Evolutionary conservation across 2,888 invertebrate species (phyloP).

Genomic region (Protula sp.): DNA sequence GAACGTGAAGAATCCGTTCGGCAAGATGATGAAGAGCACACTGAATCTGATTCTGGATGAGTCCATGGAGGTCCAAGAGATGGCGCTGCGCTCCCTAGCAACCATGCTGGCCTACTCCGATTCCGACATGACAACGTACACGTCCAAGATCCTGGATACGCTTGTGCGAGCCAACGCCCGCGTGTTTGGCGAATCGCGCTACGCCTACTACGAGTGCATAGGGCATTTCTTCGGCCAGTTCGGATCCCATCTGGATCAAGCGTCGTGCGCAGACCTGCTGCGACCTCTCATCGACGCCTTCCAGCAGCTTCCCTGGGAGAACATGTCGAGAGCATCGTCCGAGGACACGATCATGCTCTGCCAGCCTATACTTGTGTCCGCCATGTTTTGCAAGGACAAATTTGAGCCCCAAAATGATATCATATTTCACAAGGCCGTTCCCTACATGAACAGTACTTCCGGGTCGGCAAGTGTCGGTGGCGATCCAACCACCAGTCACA

Average conservation of each 20-base stretch:
- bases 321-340: neutral
- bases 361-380: constrained; percentile 17
- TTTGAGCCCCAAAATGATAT: constrained; percentile 12
- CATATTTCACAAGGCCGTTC: constrained; percentile 12
- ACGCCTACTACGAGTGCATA: constrained; percentile 20
- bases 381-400: constrained; percentile 6
- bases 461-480: neutral
- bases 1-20: constrained; percentile 17
- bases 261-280: constrained; percentile 7
- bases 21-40: constrained; percentile 12
- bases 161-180: constrained; percentile 4
- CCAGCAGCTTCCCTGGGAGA: constrained; percentile 6
- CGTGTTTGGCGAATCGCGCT: constrained; percentile 10
- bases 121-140: constrained; percentile 13
- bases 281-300: constrained; percentile 17
- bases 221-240: constrained; percentile 18
- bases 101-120: constrained; percentile 12
- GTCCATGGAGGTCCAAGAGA: constrained; percentile 14
- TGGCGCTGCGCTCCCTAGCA: constrained; percentile 15
- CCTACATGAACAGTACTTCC: constrained; percentile 2
- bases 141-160: constrained; percentile 8
- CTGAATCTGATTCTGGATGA: constrained; percentile 12
- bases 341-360: constrained; percentile 15
- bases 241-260: constrained; percentile 9
- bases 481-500: neutral